Evolutionary conservation across 2,888 invertebrate genomes (phyloP).

Genomic region (Conops quadrifasciatus): DNA sequence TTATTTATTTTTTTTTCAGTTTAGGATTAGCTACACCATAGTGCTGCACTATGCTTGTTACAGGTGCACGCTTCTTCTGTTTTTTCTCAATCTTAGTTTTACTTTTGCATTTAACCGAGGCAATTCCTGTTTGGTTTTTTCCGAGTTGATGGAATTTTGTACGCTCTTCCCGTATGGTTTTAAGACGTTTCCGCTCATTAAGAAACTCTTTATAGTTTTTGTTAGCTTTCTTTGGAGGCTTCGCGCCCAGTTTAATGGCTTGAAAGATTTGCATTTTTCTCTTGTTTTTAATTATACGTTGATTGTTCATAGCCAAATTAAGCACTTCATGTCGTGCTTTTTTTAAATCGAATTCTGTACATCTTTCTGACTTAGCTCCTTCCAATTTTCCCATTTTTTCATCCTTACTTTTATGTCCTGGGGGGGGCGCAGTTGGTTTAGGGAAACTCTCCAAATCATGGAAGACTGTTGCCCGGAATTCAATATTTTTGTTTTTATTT

Average conservation of each 20-base stretch:
- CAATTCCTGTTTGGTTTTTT: conserved; percentile 71
- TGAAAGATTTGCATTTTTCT: conserved; percentile 79
- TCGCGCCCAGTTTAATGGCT: conserved; percentile 84
- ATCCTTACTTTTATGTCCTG: not conserved
- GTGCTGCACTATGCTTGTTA: conserved; percentile 65
- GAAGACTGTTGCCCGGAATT: conserved; percentile 57
- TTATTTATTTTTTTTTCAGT: conserved; percentile 49
- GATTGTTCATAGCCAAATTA: conserved; percentile 80
- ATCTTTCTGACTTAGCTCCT: not conserved
- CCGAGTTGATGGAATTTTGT: conserved; percentile 68
- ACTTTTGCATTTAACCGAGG: conserved; percentile 67
- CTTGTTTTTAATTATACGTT: conserved; percentile 75
- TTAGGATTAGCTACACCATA: conserved; percentile 62
- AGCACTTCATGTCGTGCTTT: conserved; percentile 82
- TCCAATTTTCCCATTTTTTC: not conserved
- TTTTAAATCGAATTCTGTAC: conserved; percentile 75
- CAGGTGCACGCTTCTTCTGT: conserved; percentile 64
- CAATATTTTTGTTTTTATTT: conserved; percentile 44
- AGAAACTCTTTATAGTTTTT: conserved; percentile 79
- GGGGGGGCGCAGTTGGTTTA: not conserved
- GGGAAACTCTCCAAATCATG: conserved; percentile 49
- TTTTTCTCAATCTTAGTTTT: conserved; percentile 61
- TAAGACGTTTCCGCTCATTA: conserved; percentile 70
- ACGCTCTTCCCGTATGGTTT: conserved; percentile 66
- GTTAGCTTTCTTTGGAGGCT: conserved; percentile 75